phyloP scores from a whole-genome alignment of 1,140 invertebrate species.

The Hydropsyche tenuis region DNA sequence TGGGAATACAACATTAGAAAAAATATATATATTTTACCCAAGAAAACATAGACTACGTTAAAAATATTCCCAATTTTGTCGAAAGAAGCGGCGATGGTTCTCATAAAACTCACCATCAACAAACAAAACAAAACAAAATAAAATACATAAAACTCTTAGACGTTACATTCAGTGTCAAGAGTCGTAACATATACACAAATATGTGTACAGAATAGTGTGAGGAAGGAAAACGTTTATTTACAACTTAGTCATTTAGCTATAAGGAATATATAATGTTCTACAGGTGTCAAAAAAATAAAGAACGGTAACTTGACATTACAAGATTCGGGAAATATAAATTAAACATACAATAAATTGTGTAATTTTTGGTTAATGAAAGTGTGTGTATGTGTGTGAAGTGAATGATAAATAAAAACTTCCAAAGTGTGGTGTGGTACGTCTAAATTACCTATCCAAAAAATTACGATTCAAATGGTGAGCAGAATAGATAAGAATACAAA shows the following conservation, averaged over 20 bases:
- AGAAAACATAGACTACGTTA: conserved; percentile 2
- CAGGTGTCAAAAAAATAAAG: no score
- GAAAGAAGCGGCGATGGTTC: background rate
- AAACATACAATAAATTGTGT: background rate
- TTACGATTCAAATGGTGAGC: conserved; percentile 34
- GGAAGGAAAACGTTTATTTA: background rate
- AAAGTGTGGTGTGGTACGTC: conserved; percentile 15
- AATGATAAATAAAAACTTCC: conserved; percentile 6
- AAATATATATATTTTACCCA: conserved; percentile 8
- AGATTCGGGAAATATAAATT: background rate
- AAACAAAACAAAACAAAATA: background rate
- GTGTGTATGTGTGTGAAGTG: background rate
- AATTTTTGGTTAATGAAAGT: background rate
- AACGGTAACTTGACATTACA: no score
- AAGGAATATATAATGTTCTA: no score
- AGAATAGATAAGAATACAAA: conserved; percentile 31
- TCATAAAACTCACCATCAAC: conserved; percentile 1
- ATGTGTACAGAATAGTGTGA: background rate
- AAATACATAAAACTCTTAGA: background rate
- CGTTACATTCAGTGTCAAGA: background rate
- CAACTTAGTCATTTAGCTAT: background rate
- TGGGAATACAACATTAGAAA: conserved; percentile 14
- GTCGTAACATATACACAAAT: background rate
- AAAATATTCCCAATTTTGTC: conserved; percentile 10
- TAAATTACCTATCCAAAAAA: conserved; percentile 19